These are phyloP conservation scores for Caenorhabditis uteleia DNA, from an alignment of 2,888 invertebrate genomes.

Conservation along the genomic window DNA sequence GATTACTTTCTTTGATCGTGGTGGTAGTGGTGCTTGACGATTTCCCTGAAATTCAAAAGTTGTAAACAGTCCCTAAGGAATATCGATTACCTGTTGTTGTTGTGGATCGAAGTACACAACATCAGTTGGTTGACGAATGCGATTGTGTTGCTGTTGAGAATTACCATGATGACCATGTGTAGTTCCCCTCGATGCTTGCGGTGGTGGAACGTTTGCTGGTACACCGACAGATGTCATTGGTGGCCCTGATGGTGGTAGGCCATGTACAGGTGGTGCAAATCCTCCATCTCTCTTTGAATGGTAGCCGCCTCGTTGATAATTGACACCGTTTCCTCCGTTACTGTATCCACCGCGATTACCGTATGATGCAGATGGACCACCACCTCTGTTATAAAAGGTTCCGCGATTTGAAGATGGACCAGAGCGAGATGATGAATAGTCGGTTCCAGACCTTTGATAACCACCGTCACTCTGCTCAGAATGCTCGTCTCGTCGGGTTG, in stretches of 20 bases:
- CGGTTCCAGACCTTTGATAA: constrained; percentile 10
- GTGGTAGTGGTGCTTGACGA: constrained; percentile 20
- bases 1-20: constrained; percentile 27
- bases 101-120: constrained; percentile 37
- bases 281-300: not conserved
- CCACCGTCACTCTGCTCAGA: constrained; percentile 5
- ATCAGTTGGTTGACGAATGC: constrained; percentile 38
- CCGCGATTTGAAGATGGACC: not conserved
- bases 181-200: constrained; percentile 32
- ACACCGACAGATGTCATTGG: constrained; percentile 17
- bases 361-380: not conserved
- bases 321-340: constrained; percentile 5
- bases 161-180: constrained; percentile 12
- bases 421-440: constrained; percentile 21
- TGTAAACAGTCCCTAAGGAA: too few species aligned
- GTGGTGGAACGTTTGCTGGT: constrained; percentile 16
- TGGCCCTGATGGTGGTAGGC: constrained; percentile 6
- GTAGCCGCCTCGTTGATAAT: constrained; percentile 17
- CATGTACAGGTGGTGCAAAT: constrained; percentile 2
- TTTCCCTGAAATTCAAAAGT: constrained; percentile 30
- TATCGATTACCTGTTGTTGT: constrained; percentile 39
- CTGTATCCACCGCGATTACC: constrained; percentile 4
- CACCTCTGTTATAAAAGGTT: not conserved
- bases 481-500: not conserved
- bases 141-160: constrained; percentile 5